Percentiles rank a stretch among this genome's conserved stretches.
Conservation (phyloP, 2,113 vertebrate genomes). For the Gadus chalcogrammus region DNA sequence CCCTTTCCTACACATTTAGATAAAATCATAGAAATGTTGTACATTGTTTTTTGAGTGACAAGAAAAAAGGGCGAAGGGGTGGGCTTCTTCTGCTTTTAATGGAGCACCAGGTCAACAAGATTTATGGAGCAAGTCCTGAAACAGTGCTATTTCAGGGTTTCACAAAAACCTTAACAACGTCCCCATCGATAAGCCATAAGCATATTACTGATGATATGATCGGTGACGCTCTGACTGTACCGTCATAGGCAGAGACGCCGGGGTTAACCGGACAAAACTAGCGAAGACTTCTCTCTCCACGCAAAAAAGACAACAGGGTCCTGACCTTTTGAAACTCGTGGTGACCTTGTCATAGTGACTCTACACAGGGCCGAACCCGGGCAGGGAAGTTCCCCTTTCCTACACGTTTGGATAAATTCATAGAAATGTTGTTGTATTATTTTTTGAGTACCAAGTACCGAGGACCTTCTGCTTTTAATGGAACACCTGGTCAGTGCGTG, state of each 20-base stretch:
- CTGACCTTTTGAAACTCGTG: constrained; percentile 38
- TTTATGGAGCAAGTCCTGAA: constrained; percentile 37
- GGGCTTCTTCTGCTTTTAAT: constrained; percentile 24
- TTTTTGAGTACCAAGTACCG: too few species aligned
- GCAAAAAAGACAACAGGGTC: constrained; percentile 44
- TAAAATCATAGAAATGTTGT: constrained; percentile 68
- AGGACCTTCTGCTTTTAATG: constrained; percentile 7
- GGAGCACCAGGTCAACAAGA: constrained; percentile 39
- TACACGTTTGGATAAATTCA: too few species aligned
- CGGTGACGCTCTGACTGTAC: constrained; percentile 17
- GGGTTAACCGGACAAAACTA: constrained; percentile 44
- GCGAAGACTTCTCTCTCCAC: constrained; percentile 36
- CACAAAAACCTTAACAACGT: constrained; percentile 7
- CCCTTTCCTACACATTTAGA: constrained; percentile 63
- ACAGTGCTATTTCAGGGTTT: constrained; percentile 22
- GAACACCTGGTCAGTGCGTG: too few species aligned
- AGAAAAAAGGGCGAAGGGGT: constrained; percentile 39
- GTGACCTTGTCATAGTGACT: too few species aligned
- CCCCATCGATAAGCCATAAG: constrained; percentile 24
- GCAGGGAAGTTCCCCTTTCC: too few species aligned
- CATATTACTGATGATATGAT: constrained; percentile 18
- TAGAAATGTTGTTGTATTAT: too few species aligned
- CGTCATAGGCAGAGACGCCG: constrained; percentile 23
- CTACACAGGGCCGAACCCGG: too few species aligned
- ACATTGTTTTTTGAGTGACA: constrained; percentile 30